Evolutionary conservation across 1,140 invertebrate species (phyloP), one percentile per base, ranked within the genome.

Genomic region (Ceratina calcarata): DNA sequence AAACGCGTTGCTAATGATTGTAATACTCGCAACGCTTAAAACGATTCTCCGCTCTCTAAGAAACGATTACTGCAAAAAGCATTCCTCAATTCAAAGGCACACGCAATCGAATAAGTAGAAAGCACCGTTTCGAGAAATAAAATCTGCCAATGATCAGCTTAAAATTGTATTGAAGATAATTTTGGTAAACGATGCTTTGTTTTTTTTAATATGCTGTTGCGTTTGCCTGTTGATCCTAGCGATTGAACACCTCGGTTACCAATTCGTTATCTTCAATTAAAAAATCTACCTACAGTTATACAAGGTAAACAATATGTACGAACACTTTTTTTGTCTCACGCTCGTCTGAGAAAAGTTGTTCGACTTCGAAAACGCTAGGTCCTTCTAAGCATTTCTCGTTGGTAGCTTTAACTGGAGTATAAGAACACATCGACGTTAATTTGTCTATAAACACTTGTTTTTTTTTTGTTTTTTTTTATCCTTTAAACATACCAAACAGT

Each of bases 341-440:
- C 69, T 70, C 55, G 16, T 67, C 70, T 81, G 51, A 64, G 77
- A 72, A 82, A 71, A 76, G 71, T 55, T 20, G 64, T 70, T 20
- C 68, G 53, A 75, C 51, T 78, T 18, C 15, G 61, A 86, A 87
- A 83, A 87, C 81, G 72, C 71, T 84, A 81, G 70, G 60, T 45
- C 37, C 10, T 45, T 86, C 16, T 68, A 69, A 81, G 78, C 72
- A 75, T 67, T 68, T 60, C 24, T 81, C 55, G 32, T 65, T 45
- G 65, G 64, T 78, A 85, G 76, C 70, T 68, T 84, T 78, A 89
- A 61, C 78, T 76, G 27, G n/a, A 74, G 67, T 79, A 81, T 80
- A 80, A 45, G 67, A 89, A 89, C 81, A 87, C 68, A 84, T 86
- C 55, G 55, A 73, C 75, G 72, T 74, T 27, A 57, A 85, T 81